Percentiles rank a stretch among this genome's conserved stretches.
Conservation (phyloP, 2,888 invertebrate species). For the Teleiodes luculella region DNA sequence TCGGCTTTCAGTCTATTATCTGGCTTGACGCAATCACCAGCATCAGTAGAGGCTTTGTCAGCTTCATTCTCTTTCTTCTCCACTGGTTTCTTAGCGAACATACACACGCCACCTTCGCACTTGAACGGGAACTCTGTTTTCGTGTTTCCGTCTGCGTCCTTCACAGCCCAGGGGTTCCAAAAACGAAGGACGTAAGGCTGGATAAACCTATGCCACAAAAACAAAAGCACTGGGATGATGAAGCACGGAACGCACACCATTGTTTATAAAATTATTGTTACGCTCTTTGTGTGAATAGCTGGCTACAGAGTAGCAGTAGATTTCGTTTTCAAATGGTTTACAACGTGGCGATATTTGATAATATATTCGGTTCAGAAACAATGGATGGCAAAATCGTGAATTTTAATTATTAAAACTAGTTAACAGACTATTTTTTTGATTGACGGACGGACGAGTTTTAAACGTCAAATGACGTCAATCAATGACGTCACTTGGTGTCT, state of each 20-base stretch:
- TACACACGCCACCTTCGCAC: conserved; percentile 79
- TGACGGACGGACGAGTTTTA: too few relatives aligned
- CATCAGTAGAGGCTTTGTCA: background rate
- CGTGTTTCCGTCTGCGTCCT: conserved; percentile 78
- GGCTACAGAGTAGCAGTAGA: too few relatives aligned
- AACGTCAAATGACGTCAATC: too few relatives aligned
- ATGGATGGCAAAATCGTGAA: too few relatives aligned
- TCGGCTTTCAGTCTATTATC: conserved; percentile 41
- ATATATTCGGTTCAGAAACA: too few relatives aligned
- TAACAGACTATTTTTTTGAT: too few relatives aligned
- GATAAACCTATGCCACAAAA: conserved; percentile 90
- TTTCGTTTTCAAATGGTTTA: too few relatives aligned
- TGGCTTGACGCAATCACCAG: conserved; percentile 2
- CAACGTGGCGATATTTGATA: too few relatives aligned
- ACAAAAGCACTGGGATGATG: conserved; percentile 88
- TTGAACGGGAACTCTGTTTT: conserved; percentile 80
- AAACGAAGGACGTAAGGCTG: conserved; percentile 88
- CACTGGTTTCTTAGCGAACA: conserved; percentile 42
- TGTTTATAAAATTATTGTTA: too few relatives aligned
- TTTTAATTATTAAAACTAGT: too few relatives aligned
- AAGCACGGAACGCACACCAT: conserved; percentile 94
- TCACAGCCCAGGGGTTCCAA: conserved; percentile 89
- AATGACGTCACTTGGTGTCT: too few relatives aligned
- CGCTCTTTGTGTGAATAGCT: too few relatives aligned
- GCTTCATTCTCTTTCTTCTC: conserved; percentile 12